phyloP scores from a whole-genome alignment of 2,797 vertebrate genomes.

The Pangasius mekongensis region DNA sequence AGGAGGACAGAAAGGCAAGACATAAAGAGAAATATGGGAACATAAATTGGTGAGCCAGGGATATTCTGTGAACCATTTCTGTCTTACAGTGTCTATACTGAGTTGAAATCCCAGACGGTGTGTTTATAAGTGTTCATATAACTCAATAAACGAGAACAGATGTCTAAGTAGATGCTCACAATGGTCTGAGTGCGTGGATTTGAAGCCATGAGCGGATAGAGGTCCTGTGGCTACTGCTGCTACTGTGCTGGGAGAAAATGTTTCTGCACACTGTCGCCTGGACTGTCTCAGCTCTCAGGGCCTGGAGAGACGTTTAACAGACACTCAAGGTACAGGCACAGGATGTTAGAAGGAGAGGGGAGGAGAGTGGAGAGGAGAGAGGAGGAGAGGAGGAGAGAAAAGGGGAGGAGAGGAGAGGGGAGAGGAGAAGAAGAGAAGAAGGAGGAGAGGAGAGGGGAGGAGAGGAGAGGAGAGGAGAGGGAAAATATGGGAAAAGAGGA shows the following conservation, averaged over 20 bases:
- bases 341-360: not conserved
- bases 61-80: slow-evolving; percentile 23
- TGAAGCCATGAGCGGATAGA: not conserved
- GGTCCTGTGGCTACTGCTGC: slow-evolving; percentile 31
- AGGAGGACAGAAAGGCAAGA: slow-evolving; percentile 1
- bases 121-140: slow-evolving; percentile 39
- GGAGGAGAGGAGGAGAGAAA: not conserved
- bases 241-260: slow-evolving; percentile 41
- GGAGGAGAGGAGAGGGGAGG: not conserved
- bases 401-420: not conserved
- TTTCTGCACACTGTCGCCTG: slow-evolving; percentile 36
- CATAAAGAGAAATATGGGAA: slow-evolving; percentile 15
- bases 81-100: not conserved
- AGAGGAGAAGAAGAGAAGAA: not conserved
- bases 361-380: not conserved
- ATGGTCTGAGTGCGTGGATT: not conserved
- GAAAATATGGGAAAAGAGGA: too few species aligned
- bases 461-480: not conserved
- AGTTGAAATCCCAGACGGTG: slow-evolving; percentile 23
- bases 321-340: slow-evolving; percentile 13
- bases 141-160: slow-evolving; percentile 38
- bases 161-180: slow-evolving; percentile 27
- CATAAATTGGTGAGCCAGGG: slow-evolving; percentile 18
- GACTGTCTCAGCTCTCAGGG: slow-evolving; percentile 25
- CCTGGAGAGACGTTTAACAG: slow-evolving; percentile 20